These are phyloP conservation scores for Trachymyrmex septentrionalis DNA, from an alignment of 1,140 invertebrate species.

Conservation along the genomic window DNA sequence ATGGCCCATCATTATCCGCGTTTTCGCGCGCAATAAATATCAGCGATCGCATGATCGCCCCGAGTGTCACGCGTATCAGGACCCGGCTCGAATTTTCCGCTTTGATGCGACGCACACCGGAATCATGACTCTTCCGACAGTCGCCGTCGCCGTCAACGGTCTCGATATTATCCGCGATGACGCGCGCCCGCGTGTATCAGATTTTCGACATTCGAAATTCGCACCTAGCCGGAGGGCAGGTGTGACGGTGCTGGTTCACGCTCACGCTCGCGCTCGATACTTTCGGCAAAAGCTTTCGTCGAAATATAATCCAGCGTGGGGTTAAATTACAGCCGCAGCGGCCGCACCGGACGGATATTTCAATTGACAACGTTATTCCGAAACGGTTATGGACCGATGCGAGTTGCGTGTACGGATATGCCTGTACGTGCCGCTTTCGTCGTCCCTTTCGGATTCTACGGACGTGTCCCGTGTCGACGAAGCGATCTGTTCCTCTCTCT, in stretches of 20 bases:
- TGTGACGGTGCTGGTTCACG: conserved; percentile 62
- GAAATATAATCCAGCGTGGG: conserved; percentile 75
- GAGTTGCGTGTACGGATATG: conserved; percentile 55
- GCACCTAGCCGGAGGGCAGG: conserved; percentile 68
- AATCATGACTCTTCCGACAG: conserved; percentile 64
- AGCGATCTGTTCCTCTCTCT: background rate
- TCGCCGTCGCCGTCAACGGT: conserved; percentile 70
- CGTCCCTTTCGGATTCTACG: conserved; percentile 61
- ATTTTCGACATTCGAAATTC: conserved; percentile 77
- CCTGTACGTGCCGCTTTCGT: conserved; percentile 58
- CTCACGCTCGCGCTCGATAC: conserved; percentile 63
- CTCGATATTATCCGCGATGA: conserved; percentile 75
- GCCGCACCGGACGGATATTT: conserved; percentile 67
- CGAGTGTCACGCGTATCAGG: conserved; percentile 42
- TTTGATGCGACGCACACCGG: conserved; percentile 67
- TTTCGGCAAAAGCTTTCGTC: conserved; percentile 76
- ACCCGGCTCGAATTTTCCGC: conserved; percentile 76
- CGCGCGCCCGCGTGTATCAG: conserved; percentile 68
- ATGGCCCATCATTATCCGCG: conserved; percentile 66
- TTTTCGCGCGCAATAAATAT: conserved; percentile 66
- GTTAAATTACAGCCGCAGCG: conserved; percentile 72
- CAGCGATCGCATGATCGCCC: conserved; percentile 47
- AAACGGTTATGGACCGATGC: conserved; percentile 56
- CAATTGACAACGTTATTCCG: conserved; percentile 75
- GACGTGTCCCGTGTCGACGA: conserved; percentile 60